A percentile compares a stretch with the other conserved stretches of the same genome.
phyloP scores from a whole-genome alignment of 2,113 vertebrate genomes.

The Nycticorax nycticorax region DNA sequence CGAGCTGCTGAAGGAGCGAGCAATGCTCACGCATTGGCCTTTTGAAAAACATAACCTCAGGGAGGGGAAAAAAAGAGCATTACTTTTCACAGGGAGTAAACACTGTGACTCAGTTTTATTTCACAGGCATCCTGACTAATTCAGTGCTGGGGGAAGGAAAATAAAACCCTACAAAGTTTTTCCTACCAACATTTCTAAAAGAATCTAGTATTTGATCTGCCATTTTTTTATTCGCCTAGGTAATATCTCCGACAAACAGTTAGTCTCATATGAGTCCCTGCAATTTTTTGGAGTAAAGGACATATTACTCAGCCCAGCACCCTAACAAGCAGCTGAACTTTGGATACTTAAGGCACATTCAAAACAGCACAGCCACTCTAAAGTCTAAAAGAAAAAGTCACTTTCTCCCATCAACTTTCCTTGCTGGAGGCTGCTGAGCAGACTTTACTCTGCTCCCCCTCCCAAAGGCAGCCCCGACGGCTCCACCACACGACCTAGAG shows the following conservation, averaged over 20 bases:
- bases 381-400: not conserved
- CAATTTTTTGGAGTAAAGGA: not conserved
- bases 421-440: not conserved
- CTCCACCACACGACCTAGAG: not conserved
- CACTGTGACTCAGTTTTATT: not conserved
- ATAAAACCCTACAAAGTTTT: not conserved
- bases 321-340: not conserved
- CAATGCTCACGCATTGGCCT: not conserved
- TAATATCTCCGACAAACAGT: not conserved
- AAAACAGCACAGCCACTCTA: not conserved
- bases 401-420: not conserved
- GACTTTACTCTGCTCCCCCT: not conserved
- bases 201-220: not conserved
- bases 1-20: not conserved
- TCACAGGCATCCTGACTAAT: not conserved
- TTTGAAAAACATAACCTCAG: not conserved
- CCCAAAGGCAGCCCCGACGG: accelerated
- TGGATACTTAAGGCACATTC: not conserved
- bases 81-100: slow-evolving; percentile 1
- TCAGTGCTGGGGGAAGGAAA: not conserved
- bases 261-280: not conserved
- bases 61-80: not conserved
- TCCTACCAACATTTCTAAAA: not conserved
- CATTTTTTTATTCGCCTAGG: not conserved
- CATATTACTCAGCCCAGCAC: not conserved